Conservation (phyloP, 1,140 invertebrate species). For the Drosophila nikananu region DNA sequence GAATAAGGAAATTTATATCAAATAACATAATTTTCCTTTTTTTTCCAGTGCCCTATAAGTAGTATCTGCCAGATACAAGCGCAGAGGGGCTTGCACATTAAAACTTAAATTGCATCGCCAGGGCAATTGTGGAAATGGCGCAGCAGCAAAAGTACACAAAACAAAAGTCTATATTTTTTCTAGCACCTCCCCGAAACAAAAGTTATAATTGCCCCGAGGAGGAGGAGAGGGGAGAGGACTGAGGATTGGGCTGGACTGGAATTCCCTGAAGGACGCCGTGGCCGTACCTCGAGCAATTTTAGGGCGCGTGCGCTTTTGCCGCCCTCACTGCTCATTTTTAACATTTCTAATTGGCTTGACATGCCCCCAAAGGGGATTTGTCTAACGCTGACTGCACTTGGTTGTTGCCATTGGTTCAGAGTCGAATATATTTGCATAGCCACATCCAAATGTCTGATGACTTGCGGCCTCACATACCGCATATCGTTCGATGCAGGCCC, state of each 20-base stretch:
- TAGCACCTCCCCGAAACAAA: conserved; percentile 25
- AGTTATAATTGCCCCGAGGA: conserved; percentile 51
- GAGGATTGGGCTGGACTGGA: not conserved
- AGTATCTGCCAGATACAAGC: conserved; percentile 59
- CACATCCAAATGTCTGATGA: conserved; percentile 36
- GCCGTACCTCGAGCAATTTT: conserved; percentile 34
- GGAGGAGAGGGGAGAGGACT: not conserved
- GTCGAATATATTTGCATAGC: conserved; percentile 42
- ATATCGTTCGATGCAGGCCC: conserved; percentile 65
- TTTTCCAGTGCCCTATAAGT: conserved; percentile 19
- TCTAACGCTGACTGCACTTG: conserved; percentile 19
- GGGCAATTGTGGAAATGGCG: conserved; percentile 62
- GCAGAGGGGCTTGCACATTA: conserved; percentile 41
- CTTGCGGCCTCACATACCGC: conserved; percentile 57
- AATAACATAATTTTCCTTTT: not conserved
- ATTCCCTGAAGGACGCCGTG: conserved; percentile 50
- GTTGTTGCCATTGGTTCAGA: conserved; percentile 28
- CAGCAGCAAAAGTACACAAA: conserved; percentile 43
- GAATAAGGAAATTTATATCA: not conserved
- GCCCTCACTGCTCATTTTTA: conserved; percentile 47
- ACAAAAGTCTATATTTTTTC: conserved; percentile 19
- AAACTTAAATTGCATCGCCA: conserved; percentile 62
- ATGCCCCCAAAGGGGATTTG: conserved; percentile 35
- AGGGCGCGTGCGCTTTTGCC: conserved; percentile 44
- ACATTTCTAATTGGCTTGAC: conserved; percentile 68